phyloP scores from a whole-genome alignment of 2,113 vertebrate genomes.

The Serinus canaria region DNA sequence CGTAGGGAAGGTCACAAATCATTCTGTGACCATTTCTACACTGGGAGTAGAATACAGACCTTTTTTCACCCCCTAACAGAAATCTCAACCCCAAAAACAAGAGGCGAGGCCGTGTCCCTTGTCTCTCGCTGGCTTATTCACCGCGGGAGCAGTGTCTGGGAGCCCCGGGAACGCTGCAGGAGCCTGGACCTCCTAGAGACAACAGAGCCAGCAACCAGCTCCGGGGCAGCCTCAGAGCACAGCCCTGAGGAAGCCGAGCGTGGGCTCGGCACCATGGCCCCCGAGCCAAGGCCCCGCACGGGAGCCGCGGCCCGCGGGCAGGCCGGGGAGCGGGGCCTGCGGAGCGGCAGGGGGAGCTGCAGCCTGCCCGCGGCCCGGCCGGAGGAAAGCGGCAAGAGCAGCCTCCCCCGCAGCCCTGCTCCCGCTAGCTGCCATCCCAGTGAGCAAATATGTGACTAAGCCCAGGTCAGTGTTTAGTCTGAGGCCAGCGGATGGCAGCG shows the following conservation, averaged over 20 bases:
- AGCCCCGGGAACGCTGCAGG: neutral
- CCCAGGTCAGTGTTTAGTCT: conserved; percentile 49
- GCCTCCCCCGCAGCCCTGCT: neutral
- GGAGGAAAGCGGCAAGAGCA: neutral
- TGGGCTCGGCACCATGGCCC: neutral
- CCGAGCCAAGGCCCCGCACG: too few species aligned
- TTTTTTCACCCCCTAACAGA: too few species aligned
- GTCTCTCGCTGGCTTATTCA: neutral
- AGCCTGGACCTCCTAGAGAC: neutral
- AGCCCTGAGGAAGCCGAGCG: neutral
- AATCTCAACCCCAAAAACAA: neutral
- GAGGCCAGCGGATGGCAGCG: conserved; percentile 33
- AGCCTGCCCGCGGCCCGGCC: neutral
- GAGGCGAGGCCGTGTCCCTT: neutral
- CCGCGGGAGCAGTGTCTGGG: rapidly evolving
- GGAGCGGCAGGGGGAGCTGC: conserved; percentile 76
- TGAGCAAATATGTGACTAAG: conserved; percentile 59
- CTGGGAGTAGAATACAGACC: neutral
- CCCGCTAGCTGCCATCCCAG: conserved; percentile 42
- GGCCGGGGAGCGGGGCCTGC: neutral
- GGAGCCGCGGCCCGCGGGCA: neutral
- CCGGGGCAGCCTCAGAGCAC: neutral
- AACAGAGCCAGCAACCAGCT: rapidly evolving
- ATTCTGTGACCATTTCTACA: neutral
- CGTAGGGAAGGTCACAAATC: neutral